Evolutionary conservation across 1,140 invertebrate genomes (phyloP).

Genomic region (Aplysia californica): DNA sequence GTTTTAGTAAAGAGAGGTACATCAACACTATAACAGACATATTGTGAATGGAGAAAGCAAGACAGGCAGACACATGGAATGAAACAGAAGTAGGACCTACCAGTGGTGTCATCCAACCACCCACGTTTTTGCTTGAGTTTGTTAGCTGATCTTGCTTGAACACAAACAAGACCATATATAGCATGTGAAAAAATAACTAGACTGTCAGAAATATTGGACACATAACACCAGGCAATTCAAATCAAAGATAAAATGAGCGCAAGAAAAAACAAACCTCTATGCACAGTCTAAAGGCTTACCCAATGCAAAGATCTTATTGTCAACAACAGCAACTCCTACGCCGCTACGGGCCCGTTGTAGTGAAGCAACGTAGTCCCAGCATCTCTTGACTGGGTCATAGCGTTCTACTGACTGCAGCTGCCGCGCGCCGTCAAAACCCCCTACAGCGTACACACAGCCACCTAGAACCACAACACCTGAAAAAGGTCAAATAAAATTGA

Average conservation of each 20-base stretch:
- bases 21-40: no score
- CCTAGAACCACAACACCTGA: constrained; percentile 88
- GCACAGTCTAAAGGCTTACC: constrained; percentile 67
- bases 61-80: no score
- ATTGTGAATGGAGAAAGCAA: no score
- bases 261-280: not conserved
- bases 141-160: not conserved
- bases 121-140: not conserved
- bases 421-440: constrained; percentile 65
- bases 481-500: constrained; percentile 36
- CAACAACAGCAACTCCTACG: constrained; percentile 88
- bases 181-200: not conserved
- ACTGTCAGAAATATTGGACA: not conserved
- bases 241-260: not conserved
- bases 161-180: not conserved
- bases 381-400: constrained; percentile 2
- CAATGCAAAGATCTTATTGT: constrained; percentile 87
- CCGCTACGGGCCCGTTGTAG: constrained; percentile 81
- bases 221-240: not conserved
- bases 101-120: no score
- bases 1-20: no score
- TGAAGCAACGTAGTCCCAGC: constrained; percentile 31
- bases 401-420: constrained; percentile 23
- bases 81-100: no score
- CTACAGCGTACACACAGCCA: constrained; percentile 84